Percentiles rank a stretch among this genome's conserved stretches.
phyloP scores from a whole-genome alignment of 2,113 vertebrate species.

The Eurystomus gularis region DNA sequence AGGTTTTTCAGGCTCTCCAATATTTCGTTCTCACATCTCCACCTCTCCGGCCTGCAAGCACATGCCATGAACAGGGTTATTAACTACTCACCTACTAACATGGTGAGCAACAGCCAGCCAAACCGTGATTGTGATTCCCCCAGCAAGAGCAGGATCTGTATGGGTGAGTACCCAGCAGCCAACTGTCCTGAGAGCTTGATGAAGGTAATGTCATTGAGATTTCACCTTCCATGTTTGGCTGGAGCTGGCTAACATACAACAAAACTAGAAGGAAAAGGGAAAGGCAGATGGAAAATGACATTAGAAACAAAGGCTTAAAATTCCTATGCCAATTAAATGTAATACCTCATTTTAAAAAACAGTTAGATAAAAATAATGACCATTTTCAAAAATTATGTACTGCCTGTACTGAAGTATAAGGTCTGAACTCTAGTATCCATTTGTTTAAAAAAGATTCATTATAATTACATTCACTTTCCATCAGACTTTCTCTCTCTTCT shows the following conservation, averaged over 20 bases:
- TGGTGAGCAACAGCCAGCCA: rapidly evolving
- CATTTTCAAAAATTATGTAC: not conserved
- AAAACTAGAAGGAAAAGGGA: not conserved
- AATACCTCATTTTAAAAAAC: not conserved
- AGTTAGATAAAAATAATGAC: not conserved
- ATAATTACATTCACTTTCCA: not conserved
- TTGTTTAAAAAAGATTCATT: not conserved
- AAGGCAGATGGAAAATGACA: not conserved
- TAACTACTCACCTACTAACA: not conserved
- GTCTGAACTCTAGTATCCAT: not conserved
- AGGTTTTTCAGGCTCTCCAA: not conserved
- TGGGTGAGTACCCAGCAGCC: not conserved
- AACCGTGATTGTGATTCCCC: not conserved
- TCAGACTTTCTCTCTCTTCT: not conserved
- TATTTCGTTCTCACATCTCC: not conserved
- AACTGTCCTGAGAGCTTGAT: not conserved
- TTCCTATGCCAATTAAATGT: rapidly evolving
- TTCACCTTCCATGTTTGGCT: not conserved
- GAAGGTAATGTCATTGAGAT: not conserved
- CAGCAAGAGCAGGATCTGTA: not conserved
- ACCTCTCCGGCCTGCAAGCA: rapidly evolving
- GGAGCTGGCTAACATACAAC: not conserved
- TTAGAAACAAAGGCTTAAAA: not conserved
- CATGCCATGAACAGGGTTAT: too few relatives aligned
- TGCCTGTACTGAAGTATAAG: not conserved